These are phyloP conservation scores for Thysanoteuthis rhombus DNA, from an alignment of 2,888 invertebrate species.

Conservation along the genomic window DNA sequence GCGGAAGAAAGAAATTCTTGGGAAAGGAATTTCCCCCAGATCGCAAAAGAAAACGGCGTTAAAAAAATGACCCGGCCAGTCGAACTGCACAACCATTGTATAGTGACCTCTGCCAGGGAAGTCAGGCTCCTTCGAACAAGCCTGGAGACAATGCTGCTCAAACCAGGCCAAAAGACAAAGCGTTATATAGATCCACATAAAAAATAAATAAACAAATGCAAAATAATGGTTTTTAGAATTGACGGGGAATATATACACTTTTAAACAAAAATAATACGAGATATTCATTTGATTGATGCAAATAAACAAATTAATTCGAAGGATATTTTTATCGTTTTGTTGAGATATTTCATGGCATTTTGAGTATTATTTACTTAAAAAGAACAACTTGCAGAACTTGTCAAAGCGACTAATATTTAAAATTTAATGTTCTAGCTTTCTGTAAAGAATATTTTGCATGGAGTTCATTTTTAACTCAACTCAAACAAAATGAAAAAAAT, in stretches of 20 bases:
- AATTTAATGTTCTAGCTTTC: no score
- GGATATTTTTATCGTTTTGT: neutral
- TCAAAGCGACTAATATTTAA: no score
- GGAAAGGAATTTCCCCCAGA: neutral
- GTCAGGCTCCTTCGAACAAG: neutral
- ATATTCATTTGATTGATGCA: neutral
- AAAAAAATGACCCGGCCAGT: neutral
- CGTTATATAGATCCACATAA: neutral
- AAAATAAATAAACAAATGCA: neutral
- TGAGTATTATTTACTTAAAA: no score
- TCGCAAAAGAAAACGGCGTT: neutral
- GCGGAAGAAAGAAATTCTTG: neutral
- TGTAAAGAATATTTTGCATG: no score
- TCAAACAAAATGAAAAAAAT: no score
- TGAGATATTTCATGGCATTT: no score
- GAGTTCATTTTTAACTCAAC: no score
- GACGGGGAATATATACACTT: neutral
- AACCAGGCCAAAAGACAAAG: neutral
- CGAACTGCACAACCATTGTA: neutral
- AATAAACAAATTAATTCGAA: neutral
- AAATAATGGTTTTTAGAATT: neutral
- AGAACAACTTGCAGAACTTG: no score
- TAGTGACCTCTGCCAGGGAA: neutral
- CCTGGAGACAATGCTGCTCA: neutral
- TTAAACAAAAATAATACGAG: neutral